Evolutionary conservation across 2,888 invertebrate species (phyloP).

Genomic region (Latheticus oryzae): DNA sequence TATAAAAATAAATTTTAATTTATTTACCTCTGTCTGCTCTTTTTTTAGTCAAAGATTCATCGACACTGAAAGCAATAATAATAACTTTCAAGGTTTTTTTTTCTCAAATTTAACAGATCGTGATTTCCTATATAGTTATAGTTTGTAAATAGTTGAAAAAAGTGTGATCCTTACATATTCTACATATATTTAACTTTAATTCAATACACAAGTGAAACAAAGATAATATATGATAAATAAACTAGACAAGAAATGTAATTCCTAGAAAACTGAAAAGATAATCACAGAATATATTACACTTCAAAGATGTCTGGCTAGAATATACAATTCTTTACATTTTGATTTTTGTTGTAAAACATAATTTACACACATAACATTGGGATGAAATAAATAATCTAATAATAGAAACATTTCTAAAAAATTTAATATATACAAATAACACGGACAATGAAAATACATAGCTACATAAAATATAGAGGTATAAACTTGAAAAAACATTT

Average conservation of each 20-base stretch:
- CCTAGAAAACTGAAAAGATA: slow-evolving; percentile 49
- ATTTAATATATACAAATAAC: slow-evolving; percentile 50
- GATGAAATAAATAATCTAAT: slow-evolving; percentile 47
- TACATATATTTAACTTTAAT: slow-evolving; percentile 52
- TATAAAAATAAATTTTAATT: no score
- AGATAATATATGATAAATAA: slow-evolving; percentile 55
- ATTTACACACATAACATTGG: slow-evolving; percentile 41
- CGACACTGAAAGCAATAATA: no score
- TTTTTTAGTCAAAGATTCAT: no score
- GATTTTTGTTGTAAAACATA: slow-evolving; percentile 44
- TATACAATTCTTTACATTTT: slow-evolving; percentile 48
- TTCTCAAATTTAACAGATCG: no score
- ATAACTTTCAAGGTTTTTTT: no score
- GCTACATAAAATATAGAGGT: slow-evolving; percentile 45
- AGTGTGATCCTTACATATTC: slow-evolving; percentile 12
- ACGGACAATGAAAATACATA: slow-evolving; percentile 41
- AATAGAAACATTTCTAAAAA: slow-evolving; percentile 46
- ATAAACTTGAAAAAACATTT: slow-evolving; percentile 42
- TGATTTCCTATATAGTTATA: no score
- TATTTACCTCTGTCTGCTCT: no score
- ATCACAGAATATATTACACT: slow-evolving; percentile 55
- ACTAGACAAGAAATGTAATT: slow-evolving; percentile 54
- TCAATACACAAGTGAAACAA: slow-evolving; percentile 51
- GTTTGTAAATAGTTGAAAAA: not conserved
- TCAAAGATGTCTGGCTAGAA: slow-evolving; percentile 39